Evolutionary conservation across 2,113 vertebrate species (phyloP).

Genomic region (Tonatia bakeri): DNA sequence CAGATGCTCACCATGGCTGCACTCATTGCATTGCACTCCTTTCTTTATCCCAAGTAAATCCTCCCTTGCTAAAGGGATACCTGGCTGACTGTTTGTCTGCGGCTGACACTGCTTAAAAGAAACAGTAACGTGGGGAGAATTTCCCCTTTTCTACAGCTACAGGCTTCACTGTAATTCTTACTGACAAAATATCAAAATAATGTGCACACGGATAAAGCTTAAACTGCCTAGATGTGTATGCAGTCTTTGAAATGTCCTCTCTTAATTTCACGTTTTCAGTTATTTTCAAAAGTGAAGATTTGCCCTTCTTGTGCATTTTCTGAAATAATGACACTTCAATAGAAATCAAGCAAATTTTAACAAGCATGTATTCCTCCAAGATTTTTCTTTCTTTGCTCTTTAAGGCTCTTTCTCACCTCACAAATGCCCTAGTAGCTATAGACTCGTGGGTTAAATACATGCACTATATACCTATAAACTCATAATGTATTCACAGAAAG

Average conservation of each 20-base stretch:
- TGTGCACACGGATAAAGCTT: not conserved
- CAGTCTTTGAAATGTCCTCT: not conserved
- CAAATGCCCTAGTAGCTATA: not conserved
- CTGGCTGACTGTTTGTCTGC: not conserved
- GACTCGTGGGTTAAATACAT: conserved; percentile 9
- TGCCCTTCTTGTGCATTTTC: conserved; percentile 2
- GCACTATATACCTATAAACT: not conserved
- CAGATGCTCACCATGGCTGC: not conserved
- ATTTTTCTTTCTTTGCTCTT: conserved; percentile 20
- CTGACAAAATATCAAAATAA: conserved; percentile 26
- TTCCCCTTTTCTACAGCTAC: not conserved
- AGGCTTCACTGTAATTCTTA: conserved; percentile 11
- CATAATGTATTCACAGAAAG: conserved; percentile 20
- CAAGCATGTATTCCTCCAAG: not conserved
- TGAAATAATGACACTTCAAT: conserved; percentile 16
- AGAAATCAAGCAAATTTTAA: conserved; percentile 27
- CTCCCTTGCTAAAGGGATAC: not conserved
- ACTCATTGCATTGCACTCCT: not conserved
- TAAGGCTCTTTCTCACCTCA: not conserved
- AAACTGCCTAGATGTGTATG: not conserved
- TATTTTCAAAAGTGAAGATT: conserved; percentile 30
- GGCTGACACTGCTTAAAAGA: not conserved
- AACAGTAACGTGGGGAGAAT: not conserved
- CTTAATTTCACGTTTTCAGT: not conserved
- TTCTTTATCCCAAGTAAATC: not conserved